Evolutionary conservation across 2,113 vertebrate genomes (phyloP).

Genomic region (Salvelinus namaycush): DNA sequence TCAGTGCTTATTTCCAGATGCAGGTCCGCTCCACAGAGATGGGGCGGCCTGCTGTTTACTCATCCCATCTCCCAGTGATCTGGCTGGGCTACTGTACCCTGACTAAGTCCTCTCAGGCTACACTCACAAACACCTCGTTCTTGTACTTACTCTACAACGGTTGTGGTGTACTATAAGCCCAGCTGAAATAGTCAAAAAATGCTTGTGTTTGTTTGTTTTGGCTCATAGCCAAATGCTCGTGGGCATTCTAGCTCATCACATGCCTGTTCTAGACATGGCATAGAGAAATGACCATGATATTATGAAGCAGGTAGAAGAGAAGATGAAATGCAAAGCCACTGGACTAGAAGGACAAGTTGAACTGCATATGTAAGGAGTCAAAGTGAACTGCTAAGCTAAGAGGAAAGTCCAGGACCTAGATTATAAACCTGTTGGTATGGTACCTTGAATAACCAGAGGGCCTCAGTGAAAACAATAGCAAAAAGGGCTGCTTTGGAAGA

Average conservation of each 20-base stretch:
- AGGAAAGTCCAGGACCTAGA: not conserved
- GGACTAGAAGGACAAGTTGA: constrained; percentile 52
- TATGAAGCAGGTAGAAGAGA: constrained; percentile 2
- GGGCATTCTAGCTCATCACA: not conserved
- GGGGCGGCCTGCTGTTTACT: constrained; percentile 14
- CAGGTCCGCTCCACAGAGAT: not conserved
- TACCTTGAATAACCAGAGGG: not conserved
- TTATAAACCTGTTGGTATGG: not conserved
- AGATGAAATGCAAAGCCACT: constrained; percentile 12
- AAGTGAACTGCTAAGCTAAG: not conserved
- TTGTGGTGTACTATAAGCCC: not conserved
- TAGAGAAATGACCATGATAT: not conserved
- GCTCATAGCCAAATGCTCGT: not conserved
- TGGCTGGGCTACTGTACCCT: not conserved
- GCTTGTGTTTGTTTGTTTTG: not conserved
- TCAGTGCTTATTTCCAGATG: constrained; percentile 21
- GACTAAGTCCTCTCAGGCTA: constrained; percentile 2
- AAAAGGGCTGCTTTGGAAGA: too few relatives aligned
- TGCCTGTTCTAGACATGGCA: constrained; percentile 10
- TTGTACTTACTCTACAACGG: not conserved
- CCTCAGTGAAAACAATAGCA: not conserved
- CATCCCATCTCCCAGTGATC: not conserved
- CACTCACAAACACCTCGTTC: not conserved
- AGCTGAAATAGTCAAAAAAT: not conserved
- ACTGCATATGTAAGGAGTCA: constrained; percentile 21